phyloP scores from a whole-genome alignment of 2,113 vertebrate genomes.

The Labrus mixtus region DNA sequence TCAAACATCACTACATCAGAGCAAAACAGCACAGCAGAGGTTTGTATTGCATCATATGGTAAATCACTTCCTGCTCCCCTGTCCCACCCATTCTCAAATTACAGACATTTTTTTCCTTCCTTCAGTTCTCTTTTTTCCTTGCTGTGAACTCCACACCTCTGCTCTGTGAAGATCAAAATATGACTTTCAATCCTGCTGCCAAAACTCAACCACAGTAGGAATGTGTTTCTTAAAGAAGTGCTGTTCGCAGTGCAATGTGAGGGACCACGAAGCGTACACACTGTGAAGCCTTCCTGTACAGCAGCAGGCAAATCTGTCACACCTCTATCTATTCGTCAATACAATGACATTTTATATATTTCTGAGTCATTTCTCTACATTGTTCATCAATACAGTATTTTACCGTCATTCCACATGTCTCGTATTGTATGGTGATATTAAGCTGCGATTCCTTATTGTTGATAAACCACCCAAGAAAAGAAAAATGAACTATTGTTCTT shows the following conservation, averaged over 20 bases:
- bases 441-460: too few species aligned
- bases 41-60: background rate
- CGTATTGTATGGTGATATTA: too few species aligned
- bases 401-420: too few species aligned
- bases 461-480: too few species aligned
- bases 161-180: background rate
- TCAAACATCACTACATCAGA: background rate
- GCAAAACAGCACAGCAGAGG: background rate
- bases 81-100: slow-evolving; percentile 12
- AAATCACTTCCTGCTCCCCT: slow-evolving; percentile 12
- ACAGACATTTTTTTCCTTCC: background rate
- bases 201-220: background rate
- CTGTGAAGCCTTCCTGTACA: background rate
- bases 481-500: too few species aligned
- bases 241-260: background rate
- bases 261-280: background rate
- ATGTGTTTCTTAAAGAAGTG: background rate
- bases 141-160: background rate
- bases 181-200: background rate
- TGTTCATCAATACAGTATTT: too few species aligned
- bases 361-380: too few species aligned
- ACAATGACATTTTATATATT: too few species aligned
- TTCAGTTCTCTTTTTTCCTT: background rate
- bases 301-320: background rate
- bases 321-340: too few species aligned